Conservation (phyloP, 1,140 invertebrate species). For the Ganaspis sp. region DNA sequence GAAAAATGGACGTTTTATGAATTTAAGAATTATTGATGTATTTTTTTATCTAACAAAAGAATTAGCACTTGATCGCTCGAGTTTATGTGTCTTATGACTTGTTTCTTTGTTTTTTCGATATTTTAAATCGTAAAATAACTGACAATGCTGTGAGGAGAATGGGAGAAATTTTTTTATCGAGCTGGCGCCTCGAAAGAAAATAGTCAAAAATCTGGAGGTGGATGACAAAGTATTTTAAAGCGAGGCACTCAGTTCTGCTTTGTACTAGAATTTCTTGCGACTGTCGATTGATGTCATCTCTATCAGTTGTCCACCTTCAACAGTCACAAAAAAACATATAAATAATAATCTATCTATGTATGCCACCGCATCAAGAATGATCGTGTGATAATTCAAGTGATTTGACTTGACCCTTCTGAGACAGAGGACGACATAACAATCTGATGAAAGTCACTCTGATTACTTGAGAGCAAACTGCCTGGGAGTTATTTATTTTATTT, state of each 20-base stretch:
- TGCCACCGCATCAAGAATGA: conserved; percentile 70
- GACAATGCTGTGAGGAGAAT: conserved; percentile 21
- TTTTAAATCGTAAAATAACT: background rate
- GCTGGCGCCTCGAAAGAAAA: conserved; percentile 47
- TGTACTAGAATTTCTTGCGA: conserved; percentile 24
- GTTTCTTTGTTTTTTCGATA: conserved; percentile 9
- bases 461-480: conserved; percentile 34
- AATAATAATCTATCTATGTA: conserved; percentile 60
- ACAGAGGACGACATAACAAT: conserved; percentile 40
- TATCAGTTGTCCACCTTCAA: conserved; percentile 55
- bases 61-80: conserved; percentile 16
- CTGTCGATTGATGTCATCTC: conserved; percentile 34
- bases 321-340: conserved; percentile 64
- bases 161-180: conserved; percentile 32
- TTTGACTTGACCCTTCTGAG: conserved; percentile 70
- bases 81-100: conserved; percentile 13
- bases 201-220: conserved; percentile 53
- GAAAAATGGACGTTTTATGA: background rate
- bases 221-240: conserved; percentile 27
- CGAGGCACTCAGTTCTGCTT: background rate
- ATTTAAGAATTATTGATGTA: conserved; percentile 4
- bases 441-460: conserved; percentile 45
- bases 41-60: conserved; percentile 2
- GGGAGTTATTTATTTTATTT: conserved; percentile 35
- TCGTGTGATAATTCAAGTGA: conserved; percentile 74